phyloP scores from a whole-genome alignment of 1,140 invertebrate species.

The Scaptomyza montana region DNA sequence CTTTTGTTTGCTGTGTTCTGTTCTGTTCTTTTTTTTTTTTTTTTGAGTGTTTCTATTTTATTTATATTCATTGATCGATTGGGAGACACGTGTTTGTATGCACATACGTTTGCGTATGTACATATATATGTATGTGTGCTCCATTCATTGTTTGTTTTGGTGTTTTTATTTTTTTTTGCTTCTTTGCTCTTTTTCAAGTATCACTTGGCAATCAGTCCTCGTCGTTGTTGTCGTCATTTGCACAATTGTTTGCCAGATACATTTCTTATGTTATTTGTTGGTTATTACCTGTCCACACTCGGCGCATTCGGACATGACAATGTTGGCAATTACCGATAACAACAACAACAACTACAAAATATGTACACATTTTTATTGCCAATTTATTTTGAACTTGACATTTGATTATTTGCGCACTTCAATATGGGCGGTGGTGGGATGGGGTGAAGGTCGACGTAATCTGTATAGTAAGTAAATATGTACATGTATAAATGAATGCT shows the following conservation, averaged over 20 bases:
- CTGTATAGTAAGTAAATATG: conserved; percentile 22
- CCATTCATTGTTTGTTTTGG: conserved; percentile 64
- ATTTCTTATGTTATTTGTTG: conserved; percentile 66
- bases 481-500: background rate
- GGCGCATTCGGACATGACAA: conserved; percentile 40
- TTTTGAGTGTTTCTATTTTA: conserved; percentile 9
- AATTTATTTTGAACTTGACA: conserved; percentile 77
- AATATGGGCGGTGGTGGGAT: conserved; percentile 19
- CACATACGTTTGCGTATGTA: background rate
- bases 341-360: conserved; percentile 7
- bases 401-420: conserved; percentile 69
- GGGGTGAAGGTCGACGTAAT: conserved; percentile 63
- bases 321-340: conserved; percentile 38
- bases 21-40: background rate
- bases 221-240: conserved; percentile 53
- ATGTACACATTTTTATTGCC: conserved; percentile 37
- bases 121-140: conserved; percentile 13
- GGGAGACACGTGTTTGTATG: conserved; percentile 13
- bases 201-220: conserved; percentile 71
- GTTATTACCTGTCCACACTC: conserved; percentile 51
- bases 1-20: background rate
- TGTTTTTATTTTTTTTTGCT: conserved; percentile 56
- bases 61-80: conserved; percentile 41
- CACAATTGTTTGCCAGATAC: conserved; percentile 70
- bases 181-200: conserved; percentile 65